Percentiles rank a stretch among this genome's conserved stretches.
Conservation (phyloP, 2,888 invertebrate species). For the Caenorhabditis wallacei region DNA sequence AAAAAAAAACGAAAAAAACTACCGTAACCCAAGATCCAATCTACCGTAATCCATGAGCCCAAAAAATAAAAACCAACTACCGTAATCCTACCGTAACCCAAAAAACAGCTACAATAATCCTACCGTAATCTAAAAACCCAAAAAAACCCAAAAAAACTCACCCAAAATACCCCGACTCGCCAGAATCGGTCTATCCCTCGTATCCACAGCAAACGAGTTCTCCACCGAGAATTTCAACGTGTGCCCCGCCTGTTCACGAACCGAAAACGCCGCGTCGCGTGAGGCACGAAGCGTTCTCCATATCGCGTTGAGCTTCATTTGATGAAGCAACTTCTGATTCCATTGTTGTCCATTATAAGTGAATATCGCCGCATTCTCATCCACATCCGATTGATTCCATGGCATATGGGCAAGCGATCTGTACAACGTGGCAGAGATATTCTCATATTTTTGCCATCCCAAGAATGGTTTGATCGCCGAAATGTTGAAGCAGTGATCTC, state of each 20-base stretch:
- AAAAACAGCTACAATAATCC: too few species aligned
- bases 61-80: too few species aligned
- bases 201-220: conserved; percentile 88
- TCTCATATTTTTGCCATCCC: conserved; percentile 84
- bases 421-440: conserved; percentile 66
- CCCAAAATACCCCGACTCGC: conserved; percentile 74
- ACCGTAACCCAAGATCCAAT: too few species aligned
- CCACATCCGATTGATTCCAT: conserved; percentile 80
- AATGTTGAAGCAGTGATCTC: conserved; percentile 90
- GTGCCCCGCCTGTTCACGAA: conserved; percentile 91
- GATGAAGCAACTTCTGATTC: conserved; percentile 72
- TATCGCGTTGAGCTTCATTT: conserved; percentile 78
- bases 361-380: conserved; percentile 78
- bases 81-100: too few species aligned
- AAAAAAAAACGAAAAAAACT: too few species aligned
- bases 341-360: conserved; percentile 74
- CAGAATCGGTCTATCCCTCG: conserved; percentile 80
- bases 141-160: conserved; percentile 14
- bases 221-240: conserved; percentile 92
- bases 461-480: conserved; percentile 92
- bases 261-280: conserved; percentile 89
- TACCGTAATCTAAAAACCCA: too few species aligned
- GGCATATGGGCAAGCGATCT: conserved; percentile 76
- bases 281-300: conserved; percentile 89
- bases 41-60: too few species aligned